Base-by-base conservation (phyloP, 2,888 invertebrate species). In the Helleia helle region DNA sequence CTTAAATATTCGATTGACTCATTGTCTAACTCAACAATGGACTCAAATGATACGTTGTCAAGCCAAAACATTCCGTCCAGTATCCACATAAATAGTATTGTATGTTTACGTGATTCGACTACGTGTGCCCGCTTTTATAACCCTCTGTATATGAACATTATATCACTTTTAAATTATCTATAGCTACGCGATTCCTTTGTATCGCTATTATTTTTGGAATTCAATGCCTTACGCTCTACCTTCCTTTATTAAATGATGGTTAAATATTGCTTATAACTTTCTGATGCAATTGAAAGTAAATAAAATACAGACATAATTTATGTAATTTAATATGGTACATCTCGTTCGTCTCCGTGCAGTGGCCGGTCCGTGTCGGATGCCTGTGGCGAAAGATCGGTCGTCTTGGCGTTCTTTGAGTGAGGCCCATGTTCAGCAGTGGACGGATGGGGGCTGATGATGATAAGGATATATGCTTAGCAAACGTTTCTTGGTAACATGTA, bases 41-140 rank as follows among this genome's bases (percentile, higher is more conserved):
- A 48, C 55, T 51, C 52, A 54, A 59, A 57, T 47, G 57, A 58
- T 54, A 48, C 55, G 50, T 42, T 52, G 55, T 58, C 60, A 58
- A 57, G 58, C 56, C 58, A 60, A 59, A 56, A 58, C 61, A 63
- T 62, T 62, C 59, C 59, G 55, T 48, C 52, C 50, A 50, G 57
- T 56, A 52, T 58, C 55, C 56, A 55, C 54, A 54, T 53, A 52
- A 51, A 54, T 50, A 54, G 55, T 51, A 59, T 59, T 59, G 61
- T 58, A 43, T 59, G 46, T 49, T 52, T 57, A 60, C 61, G 62
- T 62, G 62, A 58, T 55, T 45, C 30, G 58, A 57, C 51, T 59
- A 12, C 42, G 25, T 29, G 36, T 9, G 26, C 26, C 44, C 4
- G 31, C 44, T 36, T 44, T 45, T 46, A 17, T 50, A 42, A 46